Evolutionary conservation across 2,113 vertebrate genomes (phyloP), one percentile per base, ranked within the genome.

Genomic region (Globicephala melas): DNA sequence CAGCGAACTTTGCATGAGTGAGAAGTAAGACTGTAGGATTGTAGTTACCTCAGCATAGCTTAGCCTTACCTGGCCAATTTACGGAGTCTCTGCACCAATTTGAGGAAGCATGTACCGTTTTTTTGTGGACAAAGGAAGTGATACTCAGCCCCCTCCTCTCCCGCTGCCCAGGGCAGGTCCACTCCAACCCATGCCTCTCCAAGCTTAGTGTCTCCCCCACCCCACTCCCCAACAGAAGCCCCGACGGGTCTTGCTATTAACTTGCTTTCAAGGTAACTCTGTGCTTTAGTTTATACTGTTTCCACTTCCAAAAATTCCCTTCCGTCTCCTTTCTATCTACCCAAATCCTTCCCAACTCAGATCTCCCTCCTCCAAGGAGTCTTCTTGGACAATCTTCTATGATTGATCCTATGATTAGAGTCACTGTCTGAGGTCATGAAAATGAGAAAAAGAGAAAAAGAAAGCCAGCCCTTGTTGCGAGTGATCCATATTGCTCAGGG

Each of bases 131-230:
- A 31, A 50, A 73, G 26, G 44, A 6, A 50, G 25, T 26, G 25
- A 33, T 6, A 41, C 76, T 18, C 50, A 38, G 10, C 36, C 2
- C 8, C 3, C 1, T 26, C 21, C 36, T 21, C 13, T 2, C 21
- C 44, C 2, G 0, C 79, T 28, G n/a, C 73, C 74, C 3, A 5
- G 63, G 38, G 67, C 33, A 21, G 14, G 31, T 21, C 26, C 12
- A 4, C 3, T 11, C n/a, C n/a, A 38, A 65, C 47, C 6, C 17
- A 28, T 36, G 28, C n/a, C 74, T 17, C 0, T 9, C 26, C n/a
- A 20, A 13, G 50, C 26, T 77, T 12, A 58, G 33, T 0, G 0
- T 31, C 31, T 13, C 60, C 25, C 7, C 17, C 1, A 9, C 7
- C 68, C 60, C 1, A 0, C 31, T 15, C 73, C 63, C 81, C 41